Base-by-base conservation (phyloP, 2,888 invertebrate species). In the Quadroppia sp. region DNA sequence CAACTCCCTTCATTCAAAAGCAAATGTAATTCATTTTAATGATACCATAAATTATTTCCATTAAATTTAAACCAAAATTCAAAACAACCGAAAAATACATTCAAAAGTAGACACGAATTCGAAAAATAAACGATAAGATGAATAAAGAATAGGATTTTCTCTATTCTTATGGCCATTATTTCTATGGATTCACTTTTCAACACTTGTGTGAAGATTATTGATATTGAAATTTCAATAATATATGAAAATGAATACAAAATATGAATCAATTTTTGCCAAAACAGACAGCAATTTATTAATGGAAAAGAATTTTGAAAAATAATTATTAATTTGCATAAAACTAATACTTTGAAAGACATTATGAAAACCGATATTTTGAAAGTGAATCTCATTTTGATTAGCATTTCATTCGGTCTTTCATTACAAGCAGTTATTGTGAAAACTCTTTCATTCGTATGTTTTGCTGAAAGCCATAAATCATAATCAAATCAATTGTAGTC, bases 401-500 rank as follows among this genome's bases (percentile, higher is more conserved):
- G 6, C 36, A 36, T 36, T 36, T 36, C 9, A n/a, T 9, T 36
- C 36, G 9, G 9, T 36, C 9, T 4, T 36, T 36, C 9, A 7
- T 36, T 4, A 7, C 36, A 36, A 36, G 9, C 36, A 36, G 36
- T 36, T n/a, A 36, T 36, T 36, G 36, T 36, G n/a, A n/a, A n/a
- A n/a, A n/a, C n/a, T n/a, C n/a, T n/a, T n/a, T n/a, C n/a, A 50
- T 50, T 50, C 20, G 2, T 4, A 50, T n/a, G 50, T 17, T 4
- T n/a, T n/a, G 50, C 9, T 17, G 28, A 28, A 64, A 36, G 32
- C 30, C 25, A 64, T 64, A 64, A 32, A 64, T 64, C 64, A 64
- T 36, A 32, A 64, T 64, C 64, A 64, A 64, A 30, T 9, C 64
- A 32, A 64, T 64, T 64, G 64, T 64, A 64, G 64, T 64, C 64